Base-by-base conservation (phyloP, 2,797 vertebrate genomes). In the Oreochromis grahami region DNA sequence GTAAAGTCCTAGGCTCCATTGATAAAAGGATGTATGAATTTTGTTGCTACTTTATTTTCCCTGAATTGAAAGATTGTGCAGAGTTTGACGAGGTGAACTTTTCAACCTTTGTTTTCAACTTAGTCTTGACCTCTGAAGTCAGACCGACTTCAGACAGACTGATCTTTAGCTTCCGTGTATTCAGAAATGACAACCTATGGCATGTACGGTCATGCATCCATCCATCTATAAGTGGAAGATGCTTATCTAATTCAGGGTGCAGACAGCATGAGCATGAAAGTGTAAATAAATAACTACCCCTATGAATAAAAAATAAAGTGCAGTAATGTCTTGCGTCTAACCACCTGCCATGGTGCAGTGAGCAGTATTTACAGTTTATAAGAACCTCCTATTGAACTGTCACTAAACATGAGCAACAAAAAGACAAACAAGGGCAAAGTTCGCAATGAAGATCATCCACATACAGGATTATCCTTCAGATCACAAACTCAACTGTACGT, bases 241-340 rank as follows among this genome's bases (percentile, higher is more conserved):
- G 14, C 65, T 70, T 70, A 45, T 45, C 65, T 26, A 70, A 43
- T 45, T 70, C 65, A 29, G 41, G 21, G 65, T 70, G 41, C 78
- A 84, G 21, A 78, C 51, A 63, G 36, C 65, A 76, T 48, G 58
- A 76, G 19, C 41, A 34, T 50, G 82, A 68, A 11, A 8, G 32
- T 63, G 41, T 68, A 81, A 90, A 89, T 88, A 86, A 85, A 84
- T 76, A 87, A 88, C 77, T 24, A 58, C 45, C 17, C 19, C 76
- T 6, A 88, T 84, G 48, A 89, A 87, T 82, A 87, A 87, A 36
- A 86, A 70, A 89, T 84, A 53, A 50, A 79, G 48, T 10, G 56
- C 48, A 53, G n/a, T 7, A 15, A n/a, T 77, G 56, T 17, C 41
- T 7, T 4, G 56, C 7, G 14, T 79, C 77, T 48, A 52, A 70